Evolutionary conservation across 2,888 invertebrate species (phyloP).

Genomic region (Andrena marginata): DNA sequence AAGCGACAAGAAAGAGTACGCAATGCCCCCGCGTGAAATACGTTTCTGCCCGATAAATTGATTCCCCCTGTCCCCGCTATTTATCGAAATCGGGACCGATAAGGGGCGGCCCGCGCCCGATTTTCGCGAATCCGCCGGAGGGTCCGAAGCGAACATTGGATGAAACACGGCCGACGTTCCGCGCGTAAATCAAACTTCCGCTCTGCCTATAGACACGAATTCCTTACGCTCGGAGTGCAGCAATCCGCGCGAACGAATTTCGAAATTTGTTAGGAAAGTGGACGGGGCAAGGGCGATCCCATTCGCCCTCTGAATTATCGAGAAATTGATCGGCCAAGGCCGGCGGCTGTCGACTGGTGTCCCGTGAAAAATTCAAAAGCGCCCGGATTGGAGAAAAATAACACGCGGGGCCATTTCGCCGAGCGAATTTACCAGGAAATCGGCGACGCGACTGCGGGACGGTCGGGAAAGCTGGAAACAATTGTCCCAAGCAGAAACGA

Average conservation of each 20-base stretch:
- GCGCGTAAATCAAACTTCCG: slow-evolving; percentile 38
- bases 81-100: slow-evolving; percentile 22
- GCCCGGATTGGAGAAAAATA: no score
- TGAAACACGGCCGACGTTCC: slow-evolving; percentile 24
- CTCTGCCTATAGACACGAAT: slow-evolving; percentile 7
- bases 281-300: background rate
- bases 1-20: slow-evolving; percentile 6
- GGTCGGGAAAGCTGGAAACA: background rate
- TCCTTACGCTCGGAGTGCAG: background rate
- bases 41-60: slow-evolving; percentile 4
- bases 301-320: background rate
- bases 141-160: slow-evolving; percentile 8
- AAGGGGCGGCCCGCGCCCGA: background rate
- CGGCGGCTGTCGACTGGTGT: no score
- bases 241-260: slow-evolving; percentile 23
- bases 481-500: no score
- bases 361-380: no score
- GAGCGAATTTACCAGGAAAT: no score
- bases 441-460: no score
- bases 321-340: no score
- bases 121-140: background rate
- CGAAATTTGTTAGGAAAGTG: background rate
- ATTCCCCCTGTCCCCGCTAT: background rate
- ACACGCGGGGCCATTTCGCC: no score
- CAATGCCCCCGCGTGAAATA: background rate